Conservation (phyloP, 2,113 vertebrate genomes). For the Pteropus alecto region DNA sequence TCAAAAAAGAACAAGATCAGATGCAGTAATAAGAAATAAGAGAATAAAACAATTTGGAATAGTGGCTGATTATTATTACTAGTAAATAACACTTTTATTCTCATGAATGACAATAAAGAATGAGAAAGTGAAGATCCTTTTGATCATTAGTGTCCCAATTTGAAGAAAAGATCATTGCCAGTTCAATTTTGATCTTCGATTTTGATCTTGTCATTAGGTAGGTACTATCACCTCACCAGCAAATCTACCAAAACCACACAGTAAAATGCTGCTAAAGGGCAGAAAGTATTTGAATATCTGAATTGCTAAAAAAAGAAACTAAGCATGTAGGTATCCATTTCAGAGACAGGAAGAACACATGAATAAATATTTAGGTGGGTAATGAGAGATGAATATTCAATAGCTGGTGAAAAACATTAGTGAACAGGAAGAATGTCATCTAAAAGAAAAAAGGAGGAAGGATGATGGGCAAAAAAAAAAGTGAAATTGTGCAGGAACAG, state of each 20-base stretch:
- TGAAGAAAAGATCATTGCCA: neutral
- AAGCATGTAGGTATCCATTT: neutral
- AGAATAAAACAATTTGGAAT: neutral
- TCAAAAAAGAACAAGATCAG: neutral
- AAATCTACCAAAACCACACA: neutral
- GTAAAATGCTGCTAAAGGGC: neutral
- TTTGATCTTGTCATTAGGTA: neutral
- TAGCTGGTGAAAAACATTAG: neutral
- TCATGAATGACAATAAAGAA: neutral
- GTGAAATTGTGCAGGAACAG: neutral
- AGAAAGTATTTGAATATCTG: neutral
- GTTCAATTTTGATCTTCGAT: conserved; percentile 2
- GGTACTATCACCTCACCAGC: neutral
- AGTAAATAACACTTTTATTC: neutral
- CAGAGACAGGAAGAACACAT: neutral
- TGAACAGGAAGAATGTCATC: neutral
- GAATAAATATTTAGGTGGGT: neutral
- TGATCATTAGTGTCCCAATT: neutral
- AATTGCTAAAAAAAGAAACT: neutral
- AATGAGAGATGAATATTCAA: neutral
- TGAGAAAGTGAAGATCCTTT: neutral
- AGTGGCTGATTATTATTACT: neutral
- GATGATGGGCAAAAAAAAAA: neutral
- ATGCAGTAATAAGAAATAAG: neutral
- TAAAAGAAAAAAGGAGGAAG: neutral